A percentile compares a stretch with the other conserved stretches of the same genome.
phyloP scores from a whole-genome alignment of 2,888 invertebrate species.

The Nycteola revayana region DNA sequence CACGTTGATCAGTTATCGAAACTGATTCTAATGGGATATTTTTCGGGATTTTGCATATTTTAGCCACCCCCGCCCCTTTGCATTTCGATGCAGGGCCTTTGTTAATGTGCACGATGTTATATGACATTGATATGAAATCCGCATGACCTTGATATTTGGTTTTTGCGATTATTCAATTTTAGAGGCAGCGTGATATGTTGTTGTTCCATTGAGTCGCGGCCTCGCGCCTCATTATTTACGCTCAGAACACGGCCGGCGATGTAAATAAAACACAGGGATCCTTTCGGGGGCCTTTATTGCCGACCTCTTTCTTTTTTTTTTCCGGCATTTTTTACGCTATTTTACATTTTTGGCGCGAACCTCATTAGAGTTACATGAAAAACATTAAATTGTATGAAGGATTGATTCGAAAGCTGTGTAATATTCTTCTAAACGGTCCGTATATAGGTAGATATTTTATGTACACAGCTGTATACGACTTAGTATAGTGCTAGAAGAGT shows the following conservation, averaged over 20 bases:
- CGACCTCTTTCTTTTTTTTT: slow-evolving; percentile 57
- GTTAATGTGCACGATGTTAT: slow-evolving; percentile 80
- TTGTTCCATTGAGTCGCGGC: slow-evolving; percentile 64
- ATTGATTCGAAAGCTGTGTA: slow-evolving; percentile 25
- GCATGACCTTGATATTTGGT: slow-evolving; percentile 81
- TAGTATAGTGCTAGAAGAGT: slow-evolving; percentile 43
- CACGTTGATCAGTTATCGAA: slow-evolving; percentile 74
- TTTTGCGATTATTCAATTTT: slow-evolving; percentile 74
- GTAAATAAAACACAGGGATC: slow-evolving; percentile 72
- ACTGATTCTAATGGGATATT: slow-evolving; percentile 73
- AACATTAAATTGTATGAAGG: slow-evolving; percentile 8
- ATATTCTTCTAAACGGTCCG: slow-evolving; percentile 40
- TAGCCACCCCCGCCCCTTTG: slow-evolving; percentile 81
- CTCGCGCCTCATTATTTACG: slow-evolving; percentile 61
- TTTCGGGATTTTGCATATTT: slow-evolving; percentile 73
- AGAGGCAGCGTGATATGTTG: slow-evolving; percentile 63
- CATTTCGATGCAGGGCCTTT: slow-evolving; percentile 81
- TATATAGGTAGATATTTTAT: slow-evolving; percentile 49
- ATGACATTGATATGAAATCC: slow-evolving; percentile 82
- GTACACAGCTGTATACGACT: slow-evolving; percentile 61
- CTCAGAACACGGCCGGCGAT: slow-evolving; percentile 66
- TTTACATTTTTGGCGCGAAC: slow-evolving; percentile 30
- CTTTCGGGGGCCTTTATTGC: slow-evolving; percentile 65
- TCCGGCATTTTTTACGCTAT: slow-evolving; percentile 42
- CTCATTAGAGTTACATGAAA: slow-evolving; percentile 15